Evolutionary conservation across 2,797 vertebrate species (phyloP).

Genomic region (Ctenopoma kingsleyae): DNA sequence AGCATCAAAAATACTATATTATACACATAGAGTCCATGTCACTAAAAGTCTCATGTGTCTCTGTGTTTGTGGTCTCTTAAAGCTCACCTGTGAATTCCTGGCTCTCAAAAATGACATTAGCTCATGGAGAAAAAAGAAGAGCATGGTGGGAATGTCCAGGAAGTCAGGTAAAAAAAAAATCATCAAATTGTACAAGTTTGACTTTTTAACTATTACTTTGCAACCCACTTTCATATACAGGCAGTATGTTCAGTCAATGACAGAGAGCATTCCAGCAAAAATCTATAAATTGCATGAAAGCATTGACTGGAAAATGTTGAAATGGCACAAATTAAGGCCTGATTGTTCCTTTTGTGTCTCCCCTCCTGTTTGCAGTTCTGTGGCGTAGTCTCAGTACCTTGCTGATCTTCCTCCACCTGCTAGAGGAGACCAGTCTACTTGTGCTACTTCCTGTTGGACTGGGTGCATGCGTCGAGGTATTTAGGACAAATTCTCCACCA

Average conservation of each 20-base stretch:
- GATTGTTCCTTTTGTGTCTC: not conserved
- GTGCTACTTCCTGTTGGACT: slow-evolving; percentile 93
- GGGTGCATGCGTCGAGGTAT: slow-evolving; percentile 92
- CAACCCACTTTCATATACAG: not conserved
- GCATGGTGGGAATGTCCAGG: slow-evolving; percentile 93
- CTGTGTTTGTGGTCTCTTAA: slow-evolving; percentile 45
- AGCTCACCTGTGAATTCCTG: slow-evolving; percentile 96
- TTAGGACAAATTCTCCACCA: not conserved
- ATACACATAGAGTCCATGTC: not conserved
- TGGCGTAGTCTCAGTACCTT: slow-evolving; percentile 95
- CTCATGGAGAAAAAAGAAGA: slow-evolving; percentile 95
- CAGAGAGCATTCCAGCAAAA: not conserved
- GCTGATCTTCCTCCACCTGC: slow-evolving; percentile 94
- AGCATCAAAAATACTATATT: not conserved
- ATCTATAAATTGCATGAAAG: not conserved
- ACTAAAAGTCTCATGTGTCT: not conserved
- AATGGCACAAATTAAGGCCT: not conserved
- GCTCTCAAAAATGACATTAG: slow-evolving; percentile 97
- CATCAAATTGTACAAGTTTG: not conserved
- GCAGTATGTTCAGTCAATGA: not conserved
- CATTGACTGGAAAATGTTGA: not conserved
- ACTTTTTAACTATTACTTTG: not conserved
- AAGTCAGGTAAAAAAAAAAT: slow-evolving; percentile 87
- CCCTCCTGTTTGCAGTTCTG: slow-evolving; percentile 83
- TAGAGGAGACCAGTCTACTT: slow-evolving; percentile 94